Base-by-base conservation (phyloP, 2,888 invertebrate species). In the Uropetala carovei region DNA sequence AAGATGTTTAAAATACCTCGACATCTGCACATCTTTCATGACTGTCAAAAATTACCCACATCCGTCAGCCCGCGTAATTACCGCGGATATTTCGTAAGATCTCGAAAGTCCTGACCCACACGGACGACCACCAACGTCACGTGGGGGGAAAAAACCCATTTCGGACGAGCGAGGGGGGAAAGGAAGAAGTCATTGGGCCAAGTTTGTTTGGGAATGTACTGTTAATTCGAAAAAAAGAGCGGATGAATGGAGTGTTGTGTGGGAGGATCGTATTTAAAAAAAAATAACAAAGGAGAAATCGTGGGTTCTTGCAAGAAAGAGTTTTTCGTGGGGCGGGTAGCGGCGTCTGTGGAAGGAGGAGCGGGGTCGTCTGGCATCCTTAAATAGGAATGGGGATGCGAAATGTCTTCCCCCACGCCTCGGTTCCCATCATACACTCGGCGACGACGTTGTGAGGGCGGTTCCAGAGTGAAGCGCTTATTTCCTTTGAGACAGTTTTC, bases 211-310 rank as follows among this genome's bases (percentile, higher is more conserved):
- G 83, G 83, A 56, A 83, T 60, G 60, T 60, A 27, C 86, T n/a
- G 86, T 18, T 86, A 30, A 86, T 86, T 86, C 60, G 89, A 11
- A 43, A 60, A 43, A 86, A 43, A 18, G 89, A 89, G 8, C n/a
- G 9, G 18, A 64, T 30, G 30, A 10, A 64, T 18, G 43, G 3
- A 22, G n/a, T 14, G 27, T 64, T 89, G 30, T 43, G 89, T 89
- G 89, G 89, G 64, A 68, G 89, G 89, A 68, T 64, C 4, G 13
- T 30, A 60, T 59, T n/a, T n/a, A n/a, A n/a, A 30, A 13, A 64
- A 64, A 43, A 89, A 89, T 89, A 64, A 89, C 89, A 89, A 64
- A 68, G 64, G 89, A 64, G 89, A 89, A 64, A 89, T 64, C 89
- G 68, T 64, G 89, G 43, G 89, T 64, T 64, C 30, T 60, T 43